Percentiles rank a stretch among this genome's conserved stretches.
Conservation (phyloP, 2,113 vertebrate genomes). For the Athene noctua region DNA sequence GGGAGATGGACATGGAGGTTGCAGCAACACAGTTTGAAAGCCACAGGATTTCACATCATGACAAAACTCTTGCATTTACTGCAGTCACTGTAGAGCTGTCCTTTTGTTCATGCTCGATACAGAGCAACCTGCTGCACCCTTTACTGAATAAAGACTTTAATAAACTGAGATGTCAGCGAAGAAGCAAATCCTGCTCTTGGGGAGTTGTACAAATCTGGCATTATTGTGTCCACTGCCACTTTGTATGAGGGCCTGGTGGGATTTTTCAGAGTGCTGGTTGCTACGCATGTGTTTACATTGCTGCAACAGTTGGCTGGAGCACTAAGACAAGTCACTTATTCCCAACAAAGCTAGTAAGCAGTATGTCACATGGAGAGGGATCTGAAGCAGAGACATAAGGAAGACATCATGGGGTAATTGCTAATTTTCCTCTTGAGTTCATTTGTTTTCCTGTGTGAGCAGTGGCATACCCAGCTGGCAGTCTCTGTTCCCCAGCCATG, state of each 20-base stretch:
- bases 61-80: neutral
- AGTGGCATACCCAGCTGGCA: neutral
- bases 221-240: neutral
- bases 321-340: neutral
- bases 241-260: neutral
- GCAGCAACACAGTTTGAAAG: neutral
- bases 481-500: neutral
- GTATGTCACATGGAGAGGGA: neutral
- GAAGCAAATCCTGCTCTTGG: neutral
- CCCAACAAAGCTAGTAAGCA: neutral
- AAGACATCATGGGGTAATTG: neutral
- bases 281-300: neutral
- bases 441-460: neutral
- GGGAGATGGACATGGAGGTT: neutral
- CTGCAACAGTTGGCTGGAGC: neutral
- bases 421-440: neutral
- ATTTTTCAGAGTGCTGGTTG: neutral
- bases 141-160: neutral
- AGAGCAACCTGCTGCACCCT: neutral
- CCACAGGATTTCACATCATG: neutral
- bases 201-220: neutral
- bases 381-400: neutral
- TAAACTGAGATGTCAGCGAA: neutral
- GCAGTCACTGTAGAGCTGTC: neutral
- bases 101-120: neutral